Conservation (phyloP, 2,888 invertebrate species). For the Gymnosoma rotundatum region DNA sequence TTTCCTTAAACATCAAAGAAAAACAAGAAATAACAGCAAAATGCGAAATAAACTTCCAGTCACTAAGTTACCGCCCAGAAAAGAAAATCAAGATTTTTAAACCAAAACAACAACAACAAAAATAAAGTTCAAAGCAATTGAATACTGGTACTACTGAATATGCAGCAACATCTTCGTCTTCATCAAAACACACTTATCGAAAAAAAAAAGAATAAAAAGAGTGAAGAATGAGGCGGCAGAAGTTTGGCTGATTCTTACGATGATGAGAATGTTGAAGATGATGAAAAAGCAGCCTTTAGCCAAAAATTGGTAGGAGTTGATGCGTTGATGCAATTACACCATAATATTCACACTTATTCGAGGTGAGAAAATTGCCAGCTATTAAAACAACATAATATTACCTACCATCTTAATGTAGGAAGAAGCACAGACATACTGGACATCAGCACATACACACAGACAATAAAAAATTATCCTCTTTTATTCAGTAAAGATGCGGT, state of each 20-base stretch:
- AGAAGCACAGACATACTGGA: conserved; percentile 14
- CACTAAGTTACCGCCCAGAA: conserved; percentile 64
- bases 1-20: conserved; percentile 70
- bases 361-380: conserved; percentile 83
- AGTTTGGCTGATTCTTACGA: not conserved
- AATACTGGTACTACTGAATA: conserved; percentile 44
- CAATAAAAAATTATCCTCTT: conserved; percentile 45
- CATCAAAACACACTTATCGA: conserved; percentile 33
- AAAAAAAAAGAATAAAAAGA: conserved; percentile 13
- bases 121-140: conserved; percentile 43
- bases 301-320: conserved; percentile 82
- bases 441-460: conserved; percentile 17
- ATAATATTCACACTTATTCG: conserved; percentile 83
- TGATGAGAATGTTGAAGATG: conserved; percentile 34
- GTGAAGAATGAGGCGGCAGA: not conserved
- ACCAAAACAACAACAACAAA: conserved; percentile 14
- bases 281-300: conserved; percentile 73
- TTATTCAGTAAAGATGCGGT: conserved; percentile 15
- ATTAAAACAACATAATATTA: conserved; percentile 83
- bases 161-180: conserved; percentile 23
- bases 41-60: conserved; percentile 44
- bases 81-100: conserved; percentile 33
- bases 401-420: conserved; percentile 16
- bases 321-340: conserved; percentile 83
- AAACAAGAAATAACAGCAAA: conserved; percentile 36